Evolutionary conservation across 2,113 vertebrate genomes (phyloP).

Genomic region (Sebastes fasciatus): DNA sequence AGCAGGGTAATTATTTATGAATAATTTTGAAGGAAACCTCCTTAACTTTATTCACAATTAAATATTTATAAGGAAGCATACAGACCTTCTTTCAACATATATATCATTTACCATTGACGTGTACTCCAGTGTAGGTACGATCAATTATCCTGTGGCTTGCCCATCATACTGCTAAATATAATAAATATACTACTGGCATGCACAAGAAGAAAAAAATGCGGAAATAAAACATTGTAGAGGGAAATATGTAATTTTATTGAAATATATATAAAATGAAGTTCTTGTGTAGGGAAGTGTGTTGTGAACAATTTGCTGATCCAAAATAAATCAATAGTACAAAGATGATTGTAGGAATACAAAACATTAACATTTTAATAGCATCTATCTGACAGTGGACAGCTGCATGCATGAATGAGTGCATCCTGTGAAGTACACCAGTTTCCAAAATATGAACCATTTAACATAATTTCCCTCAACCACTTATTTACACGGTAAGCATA

Average conservation of each 20-base stretch:
- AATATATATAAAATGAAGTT: conserved; percentile 40
- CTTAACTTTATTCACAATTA: not conserved
- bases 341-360: conserved; percentile 39
- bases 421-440: conserved; percentile 12
- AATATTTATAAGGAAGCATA: not conserved
- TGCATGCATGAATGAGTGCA: conserved; percentile 24
- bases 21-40: not conserved
- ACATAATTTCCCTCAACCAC: conserved; percentile 6
- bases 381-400: conserved; percentile 9
- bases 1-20: not conserved
- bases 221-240: conserved; percentile 9
- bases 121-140: not conserved
- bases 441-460: conserved; percentile 14
- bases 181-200: not conserved
- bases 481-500: conserved; percentile 33
- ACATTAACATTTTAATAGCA: conserved; percentile 26
- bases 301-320: conserved; percentile 36
- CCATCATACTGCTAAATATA: not conserved
- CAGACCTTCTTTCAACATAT: not conserved
- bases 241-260: conserved; percentile 63
- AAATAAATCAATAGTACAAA: conserved; percentile 43
- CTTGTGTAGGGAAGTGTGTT: conserved; percentile 24
- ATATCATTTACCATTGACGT: conserved; percentile 57
- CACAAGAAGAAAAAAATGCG: not conserved
- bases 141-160: not conserved